phyloP scores from a whole-genome alignment of 2,797 vertebrate species.

The Xenopus petersii region DNA sequence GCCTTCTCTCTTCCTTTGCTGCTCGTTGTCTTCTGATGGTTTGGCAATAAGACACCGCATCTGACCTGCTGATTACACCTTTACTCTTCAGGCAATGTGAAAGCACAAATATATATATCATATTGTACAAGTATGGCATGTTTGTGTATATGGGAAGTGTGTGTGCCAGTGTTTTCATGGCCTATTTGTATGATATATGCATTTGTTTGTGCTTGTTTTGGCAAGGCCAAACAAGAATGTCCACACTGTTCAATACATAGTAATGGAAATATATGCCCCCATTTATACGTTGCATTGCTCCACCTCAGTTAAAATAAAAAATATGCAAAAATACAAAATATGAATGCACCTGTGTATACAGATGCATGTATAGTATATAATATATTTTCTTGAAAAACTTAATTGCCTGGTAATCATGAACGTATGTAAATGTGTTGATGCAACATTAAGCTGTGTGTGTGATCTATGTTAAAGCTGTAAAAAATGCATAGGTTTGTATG shows the following conservation, averaged over 20 bases:
- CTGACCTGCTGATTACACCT: conserved; percentile 48
- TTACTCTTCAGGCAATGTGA: conserved; percentile 49
- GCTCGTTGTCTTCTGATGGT: conserved; percentile 43
- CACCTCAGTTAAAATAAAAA: background rate
- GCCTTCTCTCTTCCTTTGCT: conserved; percentile 44
- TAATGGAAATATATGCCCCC: background rate
- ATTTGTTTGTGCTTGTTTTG: background rate
- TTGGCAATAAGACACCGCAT: conserved; percentile 44
- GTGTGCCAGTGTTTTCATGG: background rate
- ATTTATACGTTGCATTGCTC: background rate
- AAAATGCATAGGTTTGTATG: conserved; percentile 11
- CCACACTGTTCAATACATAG: background rate
- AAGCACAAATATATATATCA: conserved; percentile 45
- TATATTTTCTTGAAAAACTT: too few species aligned
- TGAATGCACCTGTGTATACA: background rate
- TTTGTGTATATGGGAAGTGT: background rate
- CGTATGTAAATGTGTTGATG: too few species aligned
- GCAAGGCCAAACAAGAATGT: background rate
- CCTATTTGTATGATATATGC: background rate
- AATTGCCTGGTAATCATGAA: too few species aligned
- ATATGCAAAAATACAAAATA: background rate
- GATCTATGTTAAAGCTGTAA: background rate
- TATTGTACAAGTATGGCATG: conserved; percentile 23
- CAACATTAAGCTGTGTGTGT: background rate
- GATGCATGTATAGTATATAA: background rate